Conservation (phyloP, 2,888 invertebrate genomes). For the Andrena flavipes region DNA sequence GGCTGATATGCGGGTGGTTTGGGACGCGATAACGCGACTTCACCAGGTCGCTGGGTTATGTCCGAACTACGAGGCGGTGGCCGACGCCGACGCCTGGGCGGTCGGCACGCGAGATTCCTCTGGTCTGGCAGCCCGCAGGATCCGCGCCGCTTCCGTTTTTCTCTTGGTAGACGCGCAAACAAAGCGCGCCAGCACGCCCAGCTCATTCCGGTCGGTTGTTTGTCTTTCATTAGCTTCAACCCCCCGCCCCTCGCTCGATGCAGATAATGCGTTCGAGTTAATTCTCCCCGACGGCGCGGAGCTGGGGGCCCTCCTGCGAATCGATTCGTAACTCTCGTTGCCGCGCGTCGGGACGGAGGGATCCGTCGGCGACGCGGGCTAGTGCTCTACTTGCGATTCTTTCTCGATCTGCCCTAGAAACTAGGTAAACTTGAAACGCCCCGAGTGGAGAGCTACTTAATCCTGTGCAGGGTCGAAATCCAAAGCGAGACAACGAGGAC, state of each 20-base stretch:
- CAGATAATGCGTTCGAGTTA: slow-evolving; percentile 51
- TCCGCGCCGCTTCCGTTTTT: slow-evolving; percentile 32
- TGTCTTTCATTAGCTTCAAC: slow-evolving; percentile 54
- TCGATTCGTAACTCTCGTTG: slow-evolving; percentile 10
- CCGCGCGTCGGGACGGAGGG: not conserved
- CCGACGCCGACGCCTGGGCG: not conserved
- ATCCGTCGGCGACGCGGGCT: not conserved
- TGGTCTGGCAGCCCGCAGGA: slow-evolving; percentile 41
- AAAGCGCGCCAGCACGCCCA: slow-evolving; percentile 35
- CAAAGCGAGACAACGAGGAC: slow-evolving; percentile 1
- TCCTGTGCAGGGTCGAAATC: not conserved
- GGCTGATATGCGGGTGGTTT: slow-evolving; percentile 53
- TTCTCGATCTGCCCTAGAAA: not conserved
- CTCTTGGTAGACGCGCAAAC: slow-evolving; percentile 47
- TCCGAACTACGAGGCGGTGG: slow-evolving; percentile 3
- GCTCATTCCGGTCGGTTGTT: slow-evolving; percentile 41
- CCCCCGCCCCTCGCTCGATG: not conserved
- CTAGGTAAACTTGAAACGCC: not conserved
- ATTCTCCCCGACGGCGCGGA: slow-evolving; percentile 28
- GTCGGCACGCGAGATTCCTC: slow-evolving; percentile 17
- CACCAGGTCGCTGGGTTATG: slow-evolving; percentile 5
- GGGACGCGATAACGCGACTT: slow-evolving; percentile 53
- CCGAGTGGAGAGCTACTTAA: slow-evolving; percentile 1
- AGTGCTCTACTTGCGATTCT: not conserved
- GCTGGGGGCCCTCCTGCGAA: not conserved